These are phyloP conservation scores for Portevinia maculata DNA, from an alignment of 2,888 invertebrate species.

Conservation along the genomic window DNA sequence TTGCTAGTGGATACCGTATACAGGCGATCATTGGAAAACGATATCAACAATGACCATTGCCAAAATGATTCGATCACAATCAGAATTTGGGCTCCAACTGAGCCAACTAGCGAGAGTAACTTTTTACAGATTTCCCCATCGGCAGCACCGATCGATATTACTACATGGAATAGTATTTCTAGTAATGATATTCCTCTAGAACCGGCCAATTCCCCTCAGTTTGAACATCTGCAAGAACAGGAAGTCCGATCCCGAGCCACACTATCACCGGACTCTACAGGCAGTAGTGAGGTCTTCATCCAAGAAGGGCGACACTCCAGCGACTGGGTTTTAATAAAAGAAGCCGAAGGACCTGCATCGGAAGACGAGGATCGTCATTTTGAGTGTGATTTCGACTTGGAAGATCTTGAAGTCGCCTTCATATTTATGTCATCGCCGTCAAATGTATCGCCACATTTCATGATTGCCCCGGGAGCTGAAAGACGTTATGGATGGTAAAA, in stretches of 20 bases:
- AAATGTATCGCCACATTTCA: background rate
- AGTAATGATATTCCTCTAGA: slow-evolving; percentile 72
- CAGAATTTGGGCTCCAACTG: slow-evolving; percentile 50
- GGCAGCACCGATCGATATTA: background rate
- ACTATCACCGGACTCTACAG: slow-evolving; percentile 72
- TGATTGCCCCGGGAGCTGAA: slow-evolving; percentile 23
- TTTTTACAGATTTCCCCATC: slow-evolving; percentile 14
- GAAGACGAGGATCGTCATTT: background rate
- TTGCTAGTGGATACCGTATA: slow-evolving; percentile 76
- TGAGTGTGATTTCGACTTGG: slow-evolving; percentile 4
- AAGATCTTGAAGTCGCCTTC: slow-evolving; percentile 6
- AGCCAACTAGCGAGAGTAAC: slow-evolving; percentile 28
- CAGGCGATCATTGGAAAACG: slow-evolving; percentile 66
- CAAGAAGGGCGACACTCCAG: slow-evolving; percentile 11
- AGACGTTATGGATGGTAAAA: background rate
- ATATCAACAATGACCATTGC: slow-evolving; percentile 75
- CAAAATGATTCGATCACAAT: slow-evolving; percentile 48
- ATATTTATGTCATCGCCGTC: slow-evolving; percentile 10
- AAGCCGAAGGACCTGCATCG: background rate
- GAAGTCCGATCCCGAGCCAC: slow-evolving; percentile 9
- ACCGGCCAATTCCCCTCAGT: slow-evolving; percentile 34
- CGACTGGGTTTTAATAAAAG: slow-evolving; percentile 35
- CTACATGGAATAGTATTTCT: slow-evolving; percentile 34
- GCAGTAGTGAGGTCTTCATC: slow-evolving; percentile 43
- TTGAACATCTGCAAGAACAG: background rate